Percentiles rank a stretch among this genome's conserved stretches.
These are phyloP conservation scores for Myocastor coypus DNA, from an alignment of 2,113 vertebrate species.

Conservation along the genomic window DNA sequence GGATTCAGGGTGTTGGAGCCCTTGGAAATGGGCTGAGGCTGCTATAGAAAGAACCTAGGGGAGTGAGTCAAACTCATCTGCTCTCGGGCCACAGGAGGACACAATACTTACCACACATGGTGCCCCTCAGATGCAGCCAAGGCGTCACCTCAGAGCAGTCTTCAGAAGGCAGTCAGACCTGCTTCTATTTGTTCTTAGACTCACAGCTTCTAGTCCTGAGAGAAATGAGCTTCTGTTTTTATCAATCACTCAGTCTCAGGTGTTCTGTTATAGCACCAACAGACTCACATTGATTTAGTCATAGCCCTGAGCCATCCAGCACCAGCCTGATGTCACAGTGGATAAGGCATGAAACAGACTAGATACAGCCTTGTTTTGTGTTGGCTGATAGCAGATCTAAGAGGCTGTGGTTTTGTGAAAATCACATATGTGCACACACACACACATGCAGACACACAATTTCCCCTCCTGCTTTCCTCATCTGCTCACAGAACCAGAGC, in stretches of 20 bases:
- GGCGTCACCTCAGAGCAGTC: background rate
- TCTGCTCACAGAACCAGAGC: background rate
- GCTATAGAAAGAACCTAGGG: background rate
- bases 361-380: accelerated
- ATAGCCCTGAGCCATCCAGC: background rate
- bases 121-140: background rate
- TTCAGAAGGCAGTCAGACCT: background rate
- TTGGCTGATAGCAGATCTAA: background rate
- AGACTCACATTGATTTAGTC: background rate
- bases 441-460: accelerated
- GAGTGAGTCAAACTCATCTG: background rate
- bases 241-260: background rate
- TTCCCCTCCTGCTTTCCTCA: background rate
- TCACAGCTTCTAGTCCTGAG: background rate
- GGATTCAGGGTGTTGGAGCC: background rate
- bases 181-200: background rate
- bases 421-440: accelerated
- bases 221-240: background rate
- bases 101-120: background rate
- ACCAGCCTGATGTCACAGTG: no score
- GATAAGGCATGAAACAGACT: background rate
- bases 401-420: background rate
- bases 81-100: background rate
- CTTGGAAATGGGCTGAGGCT: background rate
- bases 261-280: background rate